A percentile compares a stretch with the other conserved stretches of the same genome.
These are phyloP conservation scores for Aurelia coerulea DNA, from an alignment of 30 jellyfish, hydroid and myxozoan genomes.

Conservation along the genomic window DNA sequence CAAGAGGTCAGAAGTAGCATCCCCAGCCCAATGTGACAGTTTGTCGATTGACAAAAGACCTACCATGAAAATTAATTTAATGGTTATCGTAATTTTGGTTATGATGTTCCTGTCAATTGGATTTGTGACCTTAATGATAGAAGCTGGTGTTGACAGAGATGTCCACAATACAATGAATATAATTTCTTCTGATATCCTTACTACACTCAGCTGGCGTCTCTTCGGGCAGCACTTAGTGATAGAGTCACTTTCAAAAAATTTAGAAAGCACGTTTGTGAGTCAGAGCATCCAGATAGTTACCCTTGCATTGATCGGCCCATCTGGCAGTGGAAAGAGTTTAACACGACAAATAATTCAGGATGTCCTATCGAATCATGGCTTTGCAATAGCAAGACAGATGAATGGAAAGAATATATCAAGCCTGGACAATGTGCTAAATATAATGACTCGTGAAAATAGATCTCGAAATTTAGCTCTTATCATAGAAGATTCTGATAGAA, in stretches of 20 bases:
- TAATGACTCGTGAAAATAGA: too few species aligned
- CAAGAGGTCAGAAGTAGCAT: too few species aligned
- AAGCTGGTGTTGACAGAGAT: background rate
- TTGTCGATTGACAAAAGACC: too few species aligned
- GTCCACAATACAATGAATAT: background rate
- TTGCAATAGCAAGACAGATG: background rate
- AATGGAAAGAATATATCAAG: too few species aligned
- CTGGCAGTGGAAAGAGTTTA: conserved; percentile 59
- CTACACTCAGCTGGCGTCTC: background rate
- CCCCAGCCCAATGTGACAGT: too few species aligned
- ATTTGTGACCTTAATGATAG: too few species aligned
- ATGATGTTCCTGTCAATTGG: too few species aligned
- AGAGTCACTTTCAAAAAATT: background rate
- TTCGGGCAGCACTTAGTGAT: conserved; percentile 50
- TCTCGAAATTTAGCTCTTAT: conserved; percentile 1
- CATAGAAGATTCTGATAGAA: conserved; percentile 6
- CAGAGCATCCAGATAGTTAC: background rate
- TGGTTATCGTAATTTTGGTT: too few species aligned
- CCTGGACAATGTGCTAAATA: too few species aligned
- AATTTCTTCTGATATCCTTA: background rate
- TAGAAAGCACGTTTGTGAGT: background rate
- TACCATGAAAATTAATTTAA: too few species aligned
- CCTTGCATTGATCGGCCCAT: conserved; percentile 44
- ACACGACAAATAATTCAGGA: conserved; percentile 26
- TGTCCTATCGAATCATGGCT: background rate